Evolutionary conservation across 2,888 invertebrate genomes (phyloP), one percentile per base, ranked within the genome.

Genomic region (Campoletis raptor): DNA sequence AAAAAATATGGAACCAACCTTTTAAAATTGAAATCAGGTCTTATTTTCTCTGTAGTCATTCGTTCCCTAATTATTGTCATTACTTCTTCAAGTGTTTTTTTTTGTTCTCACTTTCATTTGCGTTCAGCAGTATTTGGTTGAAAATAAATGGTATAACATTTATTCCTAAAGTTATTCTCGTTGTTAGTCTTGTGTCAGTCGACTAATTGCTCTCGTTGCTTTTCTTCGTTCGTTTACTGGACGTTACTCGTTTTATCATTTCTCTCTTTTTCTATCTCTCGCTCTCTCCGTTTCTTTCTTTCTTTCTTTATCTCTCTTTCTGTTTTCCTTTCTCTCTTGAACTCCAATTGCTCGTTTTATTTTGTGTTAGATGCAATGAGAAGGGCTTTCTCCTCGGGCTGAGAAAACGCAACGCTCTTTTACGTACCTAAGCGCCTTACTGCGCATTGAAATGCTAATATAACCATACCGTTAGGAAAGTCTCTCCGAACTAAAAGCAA

Each of bases 391-490:
- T 36, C 21, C 61, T 61, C 24, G 69, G 37, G 12, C 48, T 72
- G 57, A 66, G 81, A 73, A 30, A 76, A 67, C 69, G 37, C 57
- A 48, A 64, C 69, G 83, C 45, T 70, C 83, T 72, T 64, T 77
- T 70, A 70, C 72, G 72, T 66, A 83, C 89, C 83, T 89, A 86
- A 87, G 87, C 88, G 88, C 79, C 89, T 90, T 89, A 88, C 81
- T 83, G 81, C 74, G 85, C 89, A 92, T 93, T 92, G 90, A 91
- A 74, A 93, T 93, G 93, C 90, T 92, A 92, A 93, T 93, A 89
- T 86, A 80, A 76, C 85, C 74, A 79, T 89, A 81, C 90, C 90
- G 91, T 91, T 91, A 91, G 90, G 89, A 86, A 88, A 87, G 85
- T 69, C 69, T 54, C 87, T 89, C 83, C 81, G 87, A 87, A 85